These are phyloP conservation scores for Lysiphlebus fabarum DNA, from an alignment of 1,140 invertebrate genomes.

Conservation along the genomic window DNA sequence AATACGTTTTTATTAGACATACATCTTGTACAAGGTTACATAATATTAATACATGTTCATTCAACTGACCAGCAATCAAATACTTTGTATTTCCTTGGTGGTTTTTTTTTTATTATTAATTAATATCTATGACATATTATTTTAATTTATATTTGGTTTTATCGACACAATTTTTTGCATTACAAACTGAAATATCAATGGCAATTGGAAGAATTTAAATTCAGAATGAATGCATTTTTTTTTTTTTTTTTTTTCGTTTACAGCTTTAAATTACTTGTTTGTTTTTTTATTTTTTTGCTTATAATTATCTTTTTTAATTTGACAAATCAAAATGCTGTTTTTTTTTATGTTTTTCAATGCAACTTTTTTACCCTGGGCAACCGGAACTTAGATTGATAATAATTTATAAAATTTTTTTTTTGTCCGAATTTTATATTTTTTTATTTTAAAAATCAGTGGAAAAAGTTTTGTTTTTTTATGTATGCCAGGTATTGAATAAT, in stretches of 20 bases:
- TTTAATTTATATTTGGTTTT: conserved; percentile 27
- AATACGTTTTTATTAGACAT: conserved; percentile 58
- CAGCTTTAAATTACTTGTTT: background rate
- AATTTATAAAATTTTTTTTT: conserved; percentile 22
- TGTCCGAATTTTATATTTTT: conserved; percentile 14
- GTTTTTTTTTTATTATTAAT: conserved; percentile 3
- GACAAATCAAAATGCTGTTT: conserved; percentile 23
- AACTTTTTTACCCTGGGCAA: conserved; percentile 26
- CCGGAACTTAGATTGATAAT: conserved; percentile 21
- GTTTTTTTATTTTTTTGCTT: conserved; percentile 14
- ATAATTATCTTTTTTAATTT: background rate
- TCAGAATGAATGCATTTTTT: background rate
- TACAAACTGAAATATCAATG: conserved; percentile 8
- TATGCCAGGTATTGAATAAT: conserved; percentile 1
- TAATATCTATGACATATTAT: conserved; percentile 1
- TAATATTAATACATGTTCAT: conserved; percentile 57
- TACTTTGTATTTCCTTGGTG: conserved; percentile 43
- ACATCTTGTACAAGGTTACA: conserved; percentile 57
- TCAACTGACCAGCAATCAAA: conserved; percentile 59
- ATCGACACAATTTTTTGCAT: conserved; percentile 31
- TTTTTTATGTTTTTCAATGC: conserved; percentile 4
- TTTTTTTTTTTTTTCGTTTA: too few relatives aligned
- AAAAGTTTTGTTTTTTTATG: conserved; percentile 14
- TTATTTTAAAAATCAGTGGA: conserved; percentile 16
- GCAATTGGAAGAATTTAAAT: conserved; percentile 12